These are phyloP conservation scores for Enhydra lutris DNA, from an alignment of 2,113 vertebrate genomes.

Conservation along the genomic window DNA sequence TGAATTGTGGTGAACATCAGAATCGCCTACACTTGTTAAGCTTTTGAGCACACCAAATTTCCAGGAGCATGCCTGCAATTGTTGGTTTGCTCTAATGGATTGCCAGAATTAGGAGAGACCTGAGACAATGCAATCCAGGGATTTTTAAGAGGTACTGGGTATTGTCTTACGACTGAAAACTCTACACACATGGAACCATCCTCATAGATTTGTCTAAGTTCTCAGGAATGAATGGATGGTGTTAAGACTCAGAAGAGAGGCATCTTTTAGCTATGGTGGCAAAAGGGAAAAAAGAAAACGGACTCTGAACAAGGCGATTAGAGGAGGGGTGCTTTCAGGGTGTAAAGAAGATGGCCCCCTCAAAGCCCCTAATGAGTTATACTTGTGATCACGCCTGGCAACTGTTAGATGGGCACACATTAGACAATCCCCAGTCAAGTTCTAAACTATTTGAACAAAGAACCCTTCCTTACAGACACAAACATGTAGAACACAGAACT, in stretches of 20 bases:
- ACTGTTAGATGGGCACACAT: not conserved
- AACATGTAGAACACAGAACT: not conserved
- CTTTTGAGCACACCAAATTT: not conserved
- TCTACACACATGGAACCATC: not conserved
- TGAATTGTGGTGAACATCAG: not conserved
- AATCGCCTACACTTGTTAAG: not conserved
- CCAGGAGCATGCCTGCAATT: accelerated
- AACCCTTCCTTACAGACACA: not conserved
- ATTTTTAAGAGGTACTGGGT: not conserved
- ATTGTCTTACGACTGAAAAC: not conserved
- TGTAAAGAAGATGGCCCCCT: accelerated
- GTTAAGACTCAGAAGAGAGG: not conserved
- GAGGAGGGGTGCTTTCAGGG: not conserved
- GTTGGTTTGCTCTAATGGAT: not conserved
- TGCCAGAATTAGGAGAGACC: not conserved
- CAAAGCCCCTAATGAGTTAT: not conserved
- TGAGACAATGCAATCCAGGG: not conserved
- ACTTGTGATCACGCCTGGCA: not conserved
- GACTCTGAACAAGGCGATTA: not conserved
- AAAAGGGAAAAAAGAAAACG: not conserved
- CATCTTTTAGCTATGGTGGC: not conserved
- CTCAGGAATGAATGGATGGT: not conserved
- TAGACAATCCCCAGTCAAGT: not conserved
- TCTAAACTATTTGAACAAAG: not conserved
- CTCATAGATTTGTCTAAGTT: not conserved